A percentile compares a stretch with the other conserved stretches of the same genome.
Conservation (phyloP, 1,140 invertebrate species). For the Zaprionus ornatus region DNA sequence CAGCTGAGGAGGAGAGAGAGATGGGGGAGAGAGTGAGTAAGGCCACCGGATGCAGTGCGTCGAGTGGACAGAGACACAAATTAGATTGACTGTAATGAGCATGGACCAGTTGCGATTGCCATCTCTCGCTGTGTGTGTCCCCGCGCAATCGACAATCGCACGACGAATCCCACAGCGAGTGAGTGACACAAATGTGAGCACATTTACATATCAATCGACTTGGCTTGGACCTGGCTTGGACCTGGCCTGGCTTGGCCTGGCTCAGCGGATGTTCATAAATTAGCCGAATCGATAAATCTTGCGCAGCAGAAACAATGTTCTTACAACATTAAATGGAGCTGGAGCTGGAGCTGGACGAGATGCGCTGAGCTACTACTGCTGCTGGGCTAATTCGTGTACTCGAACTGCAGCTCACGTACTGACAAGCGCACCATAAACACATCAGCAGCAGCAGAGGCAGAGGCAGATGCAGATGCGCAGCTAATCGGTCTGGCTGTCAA, state of each 20-base stretch:
- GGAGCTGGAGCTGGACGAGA: slow-evolving; percentile 5
- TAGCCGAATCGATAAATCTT: slow-evolving; percentile 83
- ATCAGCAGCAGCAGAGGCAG: slow-evolving; percentile 39
- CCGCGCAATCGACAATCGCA: slow-evolving; percentile 71
- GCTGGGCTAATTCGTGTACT: slow-evolving; percentile 52
- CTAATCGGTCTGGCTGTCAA: slow-evolving; percentile 56
- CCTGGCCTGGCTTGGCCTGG: neutral
- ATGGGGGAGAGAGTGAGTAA: neutral
- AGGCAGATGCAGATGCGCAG: slow-evolving; percentile 32
- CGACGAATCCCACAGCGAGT: slow-evolving; percentile 71
- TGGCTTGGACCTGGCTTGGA: neutral
- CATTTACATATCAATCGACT: slow-evolving; percentile 80
- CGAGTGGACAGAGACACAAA: slow-evolving; percentile 50
- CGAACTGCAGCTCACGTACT: slow-evolving; percentile 2
- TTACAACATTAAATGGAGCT: slow-evolving; percentile 69
- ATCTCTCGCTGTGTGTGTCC: slow-evolving; percentile 69
- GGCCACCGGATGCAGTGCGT: slow-evolving; percentile 63
- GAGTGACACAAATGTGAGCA: slow-evolving; percentile 81
- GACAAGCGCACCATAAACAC: slow-evolving; percentile 67
- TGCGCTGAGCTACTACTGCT: neutral
- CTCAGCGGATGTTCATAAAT: slow-evolving; percentile 83
- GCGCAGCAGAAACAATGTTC: slow-evolving; percentile 35
- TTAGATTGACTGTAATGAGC: slow-evolving; percentile 82
- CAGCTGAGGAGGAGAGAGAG: slow-evolving; percentile 75
- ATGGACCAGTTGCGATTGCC: slow-evolving; percentile 50